Evolutionary conservation across 2,888 invertebrate species (phyloP), one percentile per base, ranked within the genome.

Genomic region (Criorhina ranunculi): DNA sequence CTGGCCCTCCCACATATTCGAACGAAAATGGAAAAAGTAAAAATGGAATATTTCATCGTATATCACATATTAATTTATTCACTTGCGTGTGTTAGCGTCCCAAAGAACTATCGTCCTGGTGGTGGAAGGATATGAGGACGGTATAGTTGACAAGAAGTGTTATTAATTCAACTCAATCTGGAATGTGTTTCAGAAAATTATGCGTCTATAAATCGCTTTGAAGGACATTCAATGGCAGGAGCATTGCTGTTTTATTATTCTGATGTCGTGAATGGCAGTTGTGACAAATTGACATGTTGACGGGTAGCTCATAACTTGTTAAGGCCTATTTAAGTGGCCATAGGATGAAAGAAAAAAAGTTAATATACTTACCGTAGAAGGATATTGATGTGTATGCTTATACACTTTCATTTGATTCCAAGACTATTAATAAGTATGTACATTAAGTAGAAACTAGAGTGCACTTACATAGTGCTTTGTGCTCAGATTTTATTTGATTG

Each of bases 151-250:
- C 29, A 59, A 24, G 40, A 15, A 59, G 40, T 40, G 59, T 40
- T 59, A 59, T 59, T 59, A 59, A 59, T 40, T 59, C 59, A 59
- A 37, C 59, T 40, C 24, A 59, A 59, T 59, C 37, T 59, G 40
- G 33, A 59, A 59, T 59, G 40, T 42, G 40, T 59, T 59, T 24
- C 59, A 59, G 40, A 40, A 59, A 40, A 59, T 59, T 59, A 59
- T 59, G 40, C 29, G 40, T 40, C 59, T 59, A 59, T 59, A 59
- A 59, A 59, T 59, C 40, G 59, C 40, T 59, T 59, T 29, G 59
- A 59, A 29, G 59, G 59, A 29, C 24, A 59, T 29, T 55, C 40
- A 40, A 40, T 19, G 29, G 59, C 59, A n/a, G 24, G 40, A 40
- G 59, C n/a, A 42, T 59, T 59, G 12, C 59, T 59, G 24, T 40